Evolutionary conservation across 1,140 invertebrate species (phyloP), one percentile per base, ranked within the genome.

Genomic region (Leptoteleia sp.): DNA sequence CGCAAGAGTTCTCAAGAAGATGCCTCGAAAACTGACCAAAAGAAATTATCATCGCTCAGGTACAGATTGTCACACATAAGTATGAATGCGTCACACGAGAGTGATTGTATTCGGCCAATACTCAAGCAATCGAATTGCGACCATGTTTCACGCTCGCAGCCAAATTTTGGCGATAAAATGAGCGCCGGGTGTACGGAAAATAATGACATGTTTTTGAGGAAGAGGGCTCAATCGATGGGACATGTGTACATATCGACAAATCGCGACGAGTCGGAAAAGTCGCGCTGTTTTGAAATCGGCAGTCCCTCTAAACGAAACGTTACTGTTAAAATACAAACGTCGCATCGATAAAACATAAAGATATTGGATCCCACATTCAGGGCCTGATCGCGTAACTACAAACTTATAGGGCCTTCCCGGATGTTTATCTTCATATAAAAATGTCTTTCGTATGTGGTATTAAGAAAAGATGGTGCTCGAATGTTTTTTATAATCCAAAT

Each of bases 1-100:
- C 91, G 92, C 76, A 93, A 92, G 72, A 90, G 91, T 55, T 93
- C 92, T 3, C 89, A 91, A 33, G 91, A 90, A 17, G 89, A 88
- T 7, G 45, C 27, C 0, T 71, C 50, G 0, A 80, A 76, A 15
- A 6, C 47, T 1, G 70, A 79, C n/a, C 70, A 75, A 15, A 79
- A 68, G 16, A 72, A 61, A 7, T 4, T 79, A 1, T 79, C 76
- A 0, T 64, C 76, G 15, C 43, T 79, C 1, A 68, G 76, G 13
- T 79, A 79, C 12, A 37, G 76, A 12, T 9, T 79, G 6, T 79
- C 76, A 6, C 68, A 79, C 31, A 73, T 79, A 5, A 79, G 42
- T 13, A n/a, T 79, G 0, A 75, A 71, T 7, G 12, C 75, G 1
- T 71, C 76, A 0, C 42, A 52, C 16, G 76, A 79, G 16, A 75